Conservation (phyloP, 2,113 vertebrate genomes). For the Ranitomeya variabilis region DNA sequence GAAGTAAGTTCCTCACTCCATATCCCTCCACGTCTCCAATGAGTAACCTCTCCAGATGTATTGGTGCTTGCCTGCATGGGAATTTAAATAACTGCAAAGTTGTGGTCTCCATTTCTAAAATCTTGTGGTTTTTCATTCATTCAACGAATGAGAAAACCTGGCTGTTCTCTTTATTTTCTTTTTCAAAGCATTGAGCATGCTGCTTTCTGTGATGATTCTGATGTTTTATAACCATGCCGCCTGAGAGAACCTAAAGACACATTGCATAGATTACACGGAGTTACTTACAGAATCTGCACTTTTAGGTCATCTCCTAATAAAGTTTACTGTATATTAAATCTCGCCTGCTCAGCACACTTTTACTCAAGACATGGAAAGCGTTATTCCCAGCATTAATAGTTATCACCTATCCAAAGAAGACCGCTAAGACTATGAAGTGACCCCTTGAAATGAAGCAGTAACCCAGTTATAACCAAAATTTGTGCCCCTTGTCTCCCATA, state of each 20-base stretch:
- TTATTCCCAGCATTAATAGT: no score
- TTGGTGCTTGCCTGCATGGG: conserved; percentile 57
- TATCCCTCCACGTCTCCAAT: conserved; percentile 14
- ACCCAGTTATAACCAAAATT: no score
- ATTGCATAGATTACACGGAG: background rate
- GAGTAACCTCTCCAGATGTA: conserved; percentile 42
- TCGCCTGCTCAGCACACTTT: background rate
- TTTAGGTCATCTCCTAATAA: background rate
- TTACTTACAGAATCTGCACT: background rate
- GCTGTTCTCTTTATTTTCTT: conserved; percentile 35
- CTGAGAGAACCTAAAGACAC: background rate
- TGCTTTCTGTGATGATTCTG: conserved; percentile 48
- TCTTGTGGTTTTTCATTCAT: conserved; percentile 51
- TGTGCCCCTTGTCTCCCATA: no score
- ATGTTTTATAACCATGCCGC: conserved; percentile 1
- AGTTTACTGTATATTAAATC: background rate
- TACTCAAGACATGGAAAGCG: background rate
- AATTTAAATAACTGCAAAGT: conserved; percentile 30
- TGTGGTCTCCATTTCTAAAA: conserved; percentile 6
- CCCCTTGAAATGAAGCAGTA: no score
- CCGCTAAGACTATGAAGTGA: no score
- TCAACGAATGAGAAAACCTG: conserved; percentile 48
- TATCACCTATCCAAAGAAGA: no score
- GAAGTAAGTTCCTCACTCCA: conserved; percentile 81
- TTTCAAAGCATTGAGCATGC: conserved; percentile 40